These are phyloP conservation scores for Laspeyria flexula DNA, from an alignment of 2,888 invertebrate genomes.

Conservation along the genomic window DNA sequence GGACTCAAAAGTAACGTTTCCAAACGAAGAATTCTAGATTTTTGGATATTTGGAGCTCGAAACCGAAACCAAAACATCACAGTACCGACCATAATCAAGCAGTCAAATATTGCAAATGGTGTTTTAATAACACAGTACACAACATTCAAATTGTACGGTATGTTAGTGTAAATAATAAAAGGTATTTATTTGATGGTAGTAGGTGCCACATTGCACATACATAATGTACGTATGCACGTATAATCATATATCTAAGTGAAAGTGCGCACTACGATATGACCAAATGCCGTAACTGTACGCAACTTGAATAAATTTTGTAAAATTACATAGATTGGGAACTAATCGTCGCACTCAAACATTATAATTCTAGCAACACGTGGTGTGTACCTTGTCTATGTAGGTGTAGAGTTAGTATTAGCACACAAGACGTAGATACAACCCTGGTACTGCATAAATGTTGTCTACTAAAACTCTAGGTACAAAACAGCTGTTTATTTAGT, in stretches of 20 bases:
- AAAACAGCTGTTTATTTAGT: too few relatives aligned
- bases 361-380: slow-evolving; percentile 2
- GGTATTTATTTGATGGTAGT: neutral
- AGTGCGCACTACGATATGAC: slow-evolving; percentile 53
- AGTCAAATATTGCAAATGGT: neutral
- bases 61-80: too few relatives aligned
- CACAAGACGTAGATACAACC: too few relatives aligned
- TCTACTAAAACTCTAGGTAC: too few relatives aligned
- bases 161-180: slow-evolving; percentile 1
- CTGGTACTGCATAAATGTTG: too few relatives aligned
- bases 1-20: too few relatives aligned
- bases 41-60: too few relatives aligned
- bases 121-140: neutral
- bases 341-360: slow-evolving; percentile 9
- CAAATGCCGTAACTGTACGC: slow-evolving; percentile 54
- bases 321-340: slow-evolving; percentile 18
- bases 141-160: neutral
- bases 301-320: slow-evolving; percentile 46
- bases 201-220: slow-evolving; percentile 36
- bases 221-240: slow-evolving; percentile 39
- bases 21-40: too few relatives aligned
- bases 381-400: neutral
- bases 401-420: neutral
- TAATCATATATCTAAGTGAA: slow-evolving; percentile 51
- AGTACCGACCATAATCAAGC: too few relatives aligned